Evolutionary conservation across 2,113 vertebrate genomes (phyloP).

Genomic region (human): GRCh38 chr4:75210501-75211000

Average conservation of each 20-base stretch:
- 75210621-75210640: neutral
- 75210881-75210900: neutral
- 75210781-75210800: neutral
- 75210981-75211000: neutral
- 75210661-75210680: neutral
- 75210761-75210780: neutral
- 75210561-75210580: neutral
- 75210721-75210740: neutral
- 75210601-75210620: neutral
- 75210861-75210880: neutral
- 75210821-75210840: conserved; percentile 20
- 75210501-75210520: neutral
- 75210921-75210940: neutral
- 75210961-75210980: neutral
- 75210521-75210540: neutral
- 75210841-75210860: neutral
- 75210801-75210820: neutral
- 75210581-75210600: neutral
- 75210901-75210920: neutral
- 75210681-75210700: neutral
- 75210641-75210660: neutral
- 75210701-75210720: neutral
- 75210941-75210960: neutral
- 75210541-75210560: neutral
- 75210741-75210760: neutral